Percentiles rank a stretch among this genome's conserved stretches.
Conservation (phyloP, 2,113 vertebrate species). For the Odobenus rosmarus region DNA sequence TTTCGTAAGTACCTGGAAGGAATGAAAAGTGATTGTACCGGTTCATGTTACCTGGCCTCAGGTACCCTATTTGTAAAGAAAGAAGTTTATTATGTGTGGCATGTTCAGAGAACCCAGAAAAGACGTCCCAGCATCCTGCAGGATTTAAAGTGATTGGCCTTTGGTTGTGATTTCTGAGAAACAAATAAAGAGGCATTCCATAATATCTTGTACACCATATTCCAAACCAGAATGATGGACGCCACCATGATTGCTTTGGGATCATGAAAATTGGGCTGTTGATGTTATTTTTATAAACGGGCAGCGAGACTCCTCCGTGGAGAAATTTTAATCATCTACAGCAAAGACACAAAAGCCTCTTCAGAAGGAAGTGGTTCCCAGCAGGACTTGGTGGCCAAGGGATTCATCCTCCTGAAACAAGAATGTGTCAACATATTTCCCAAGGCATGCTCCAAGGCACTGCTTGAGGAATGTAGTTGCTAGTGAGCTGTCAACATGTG, state of each 20-base stretch:
- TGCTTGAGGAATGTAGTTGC: background rate
- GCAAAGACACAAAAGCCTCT: background rate
- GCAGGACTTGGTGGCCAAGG: constrained; percentile 37
- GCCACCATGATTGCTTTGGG: background rate
- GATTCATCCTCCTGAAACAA: constrained; percentile 16
- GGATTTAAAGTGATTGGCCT: background rate
- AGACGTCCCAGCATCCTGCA: background rate
- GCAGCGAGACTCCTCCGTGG: background rate
- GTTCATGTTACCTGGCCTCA: background rate
- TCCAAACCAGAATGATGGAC: background rate
- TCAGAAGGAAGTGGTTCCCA: constrained; percentile 52
- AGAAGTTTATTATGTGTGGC: background rate
- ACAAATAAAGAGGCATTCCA: background rate
- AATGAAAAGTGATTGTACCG: background rate
- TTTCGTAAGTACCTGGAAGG: background rate
- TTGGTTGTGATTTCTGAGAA: constrained; percentile 7
- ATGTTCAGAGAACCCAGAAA: background rate
- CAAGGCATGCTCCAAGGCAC: background rate
- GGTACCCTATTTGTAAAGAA: background rate
- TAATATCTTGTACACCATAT: background rate
- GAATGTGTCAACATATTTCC: constrained; percentile 52
- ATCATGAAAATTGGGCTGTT: background rate
- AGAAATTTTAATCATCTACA: constrained; percentile 1
- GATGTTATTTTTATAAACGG: background rate
- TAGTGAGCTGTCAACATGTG: constrained; percentile 36